Conservation (phyloP, 2,113 vertebrate genomes). For the Gymnobelideus leadbeateri region DNA sequence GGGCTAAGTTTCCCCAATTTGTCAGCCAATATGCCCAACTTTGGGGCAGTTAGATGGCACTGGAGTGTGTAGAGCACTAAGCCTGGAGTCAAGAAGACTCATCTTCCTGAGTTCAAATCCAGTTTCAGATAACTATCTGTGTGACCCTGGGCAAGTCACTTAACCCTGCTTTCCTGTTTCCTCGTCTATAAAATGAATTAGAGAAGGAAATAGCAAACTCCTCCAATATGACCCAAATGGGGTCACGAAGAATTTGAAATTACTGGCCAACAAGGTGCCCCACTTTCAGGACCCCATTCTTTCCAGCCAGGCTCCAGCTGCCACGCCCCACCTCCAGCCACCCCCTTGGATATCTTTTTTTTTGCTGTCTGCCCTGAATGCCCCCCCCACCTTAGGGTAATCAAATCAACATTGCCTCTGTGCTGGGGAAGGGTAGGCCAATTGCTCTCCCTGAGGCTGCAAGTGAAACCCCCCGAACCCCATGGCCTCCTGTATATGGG, state of each 20-base stretch:
- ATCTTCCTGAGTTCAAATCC: too few species aligned
- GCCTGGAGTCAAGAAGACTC: not conserved
- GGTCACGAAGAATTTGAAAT: not conserved
- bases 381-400: not conserved
- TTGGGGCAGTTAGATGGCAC: too few species aligned
- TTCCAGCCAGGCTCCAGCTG: not conserved
- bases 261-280: not conserved
- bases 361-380: too few species aligned
- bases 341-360: too few species aligned
- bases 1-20: not conserved
- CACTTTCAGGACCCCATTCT: not conserved
- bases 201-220: too few species aligned
- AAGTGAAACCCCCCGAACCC: too few species aligned
- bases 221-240: not conserved
- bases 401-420: not conserved
- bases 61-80: too few species aligned
- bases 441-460: not conserved
- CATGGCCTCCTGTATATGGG: too few species aligned
- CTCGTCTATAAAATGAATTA: not conserved
- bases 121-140: too few species aligned
- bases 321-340: not conserved
- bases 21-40: too few species aligned
- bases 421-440: not conserved
- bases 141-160: too few species aligned
- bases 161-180: not conserved